These are phyloP conservation scores for Macroteleia sp. DNA, from an alignment of 2,888 invertebrate genomes.

Conservation along the genomic window DNA sequence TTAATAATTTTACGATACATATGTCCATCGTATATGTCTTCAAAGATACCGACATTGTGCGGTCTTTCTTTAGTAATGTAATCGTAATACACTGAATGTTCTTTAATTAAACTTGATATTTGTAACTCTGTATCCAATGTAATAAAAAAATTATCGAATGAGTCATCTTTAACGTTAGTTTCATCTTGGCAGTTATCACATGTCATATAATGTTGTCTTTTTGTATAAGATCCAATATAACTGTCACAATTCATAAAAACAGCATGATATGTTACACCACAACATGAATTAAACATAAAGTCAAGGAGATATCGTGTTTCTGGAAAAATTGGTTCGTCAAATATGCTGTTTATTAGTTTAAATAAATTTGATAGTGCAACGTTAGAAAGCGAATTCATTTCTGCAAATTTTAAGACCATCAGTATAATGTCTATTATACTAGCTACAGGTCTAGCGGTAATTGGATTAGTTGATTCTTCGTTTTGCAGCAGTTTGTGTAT, in stretches of 20 bases:
- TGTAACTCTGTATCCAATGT: not conserved
- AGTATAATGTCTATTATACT: too few species aligned
- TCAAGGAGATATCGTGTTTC: conserved; percentile 13
- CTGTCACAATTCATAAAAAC: not conserved
- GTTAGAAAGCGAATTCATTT: conserved; percentile 5
- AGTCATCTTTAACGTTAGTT: not conserved
- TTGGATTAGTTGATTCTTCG: too few species aligned
- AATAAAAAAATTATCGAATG: conserved; percentile 3
- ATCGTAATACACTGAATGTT: conserved; percentile 4
- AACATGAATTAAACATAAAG: conserved; percentile 1
- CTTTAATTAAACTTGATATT: conserved; percentile 1
- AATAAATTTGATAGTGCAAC: conserved; percentile 5
- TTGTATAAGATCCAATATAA: conserved; percentile 1
- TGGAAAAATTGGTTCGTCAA: conserved; percentile 7
- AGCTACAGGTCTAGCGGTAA: too few species aligned
- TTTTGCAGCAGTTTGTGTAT: too few species aligned
- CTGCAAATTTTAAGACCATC: too few species aligned
- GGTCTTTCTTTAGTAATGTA: conserved; percentile 3
- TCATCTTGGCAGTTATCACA: not conserved
- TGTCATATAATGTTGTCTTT: not conserved
- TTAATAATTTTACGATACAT: conserved; percentile 3
- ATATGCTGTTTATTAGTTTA: not conserved
- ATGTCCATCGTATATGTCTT: conserved; percentile 7
- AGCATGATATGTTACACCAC: not conserved
- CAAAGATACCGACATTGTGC: not conserved